Evolutionary conservation across 2,113 vertebrate genomes (phyloP).

Genomic region (Melanocharis versteri): DNA sequence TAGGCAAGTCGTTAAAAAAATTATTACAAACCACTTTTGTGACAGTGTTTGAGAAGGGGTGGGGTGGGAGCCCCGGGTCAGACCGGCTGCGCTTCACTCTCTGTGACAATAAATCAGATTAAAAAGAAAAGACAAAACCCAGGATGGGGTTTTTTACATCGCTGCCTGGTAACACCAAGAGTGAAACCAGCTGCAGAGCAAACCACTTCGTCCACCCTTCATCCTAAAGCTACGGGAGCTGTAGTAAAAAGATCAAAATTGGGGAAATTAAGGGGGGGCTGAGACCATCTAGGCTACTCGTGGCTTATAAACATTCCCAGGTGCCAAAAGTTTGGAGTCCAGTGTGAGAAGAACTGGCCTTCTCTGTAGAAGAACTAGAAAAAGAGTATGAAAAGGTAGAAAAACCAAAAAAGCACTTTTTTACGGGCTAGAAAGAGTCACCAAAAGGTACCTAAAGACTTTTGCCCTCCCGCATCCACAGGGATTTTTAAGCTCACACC

Average conservation of each 20-base stretch:
- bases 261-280: neutral
- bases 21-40: slow-evolving; percentile 12
- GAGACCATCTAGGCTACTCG: neutral
- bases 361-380: slow-evolving; percentile 16
- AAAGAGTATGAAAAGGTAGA: slow-evolving; percentile 64
- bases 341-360: neutral
- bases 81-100: slow-evolving; percentile 2
- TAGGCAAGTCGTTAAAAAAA: neutral
- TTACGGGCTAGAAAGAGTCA: neutral
- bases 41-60: neutral
- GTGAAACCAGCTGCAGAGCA: slow-evolving; percentile 52
- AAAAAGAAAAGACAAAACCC: neutral
- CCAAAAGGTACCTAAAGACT: neutral
- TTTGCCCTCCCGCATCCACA: neutral
- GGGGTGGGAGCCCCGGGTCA: neutral
- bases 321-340: neutral
- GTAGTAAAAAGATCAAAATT: neutral
- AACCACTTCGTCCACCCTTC: neutral
- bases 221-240: neutral
- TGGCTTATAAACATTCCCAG: neutral
- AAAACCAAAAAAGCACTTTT: slow-evolving; percentile 18
- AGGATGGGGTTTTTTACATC: neutral
- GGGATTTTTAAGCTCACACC: neutral
- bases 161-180: neutral
- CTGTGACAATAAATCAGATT: neutral